Conservation (phyloP, 2,797 vertebrate genomes). For the Simalia tracyae region DNA sequence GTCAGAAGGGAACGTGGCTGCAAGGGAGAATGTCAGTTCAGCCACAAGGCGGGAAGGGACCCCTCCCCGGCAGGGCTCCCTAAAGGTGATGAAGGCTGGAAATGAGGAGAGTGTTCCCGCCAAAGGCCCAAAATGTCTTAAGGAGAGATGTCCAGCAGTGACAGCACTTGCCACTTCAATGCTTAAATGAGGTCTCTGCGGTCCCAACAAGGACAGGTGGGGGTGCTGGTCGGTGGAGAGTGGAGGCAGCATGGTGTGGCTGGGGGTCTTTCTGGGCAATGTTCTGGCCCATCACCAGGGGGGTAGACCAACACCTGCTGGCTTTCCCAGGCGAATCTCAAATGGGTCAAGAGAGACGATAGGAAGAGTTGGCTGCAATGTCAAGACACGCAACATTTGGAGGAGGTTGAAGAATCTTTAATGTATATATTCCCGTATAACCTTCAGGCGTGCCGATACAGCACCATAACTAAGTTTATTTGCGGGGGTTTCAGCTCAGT, state of each 20-base stretch:
- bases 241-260: not conserved
- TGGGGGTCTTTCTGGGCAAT: not conserved
- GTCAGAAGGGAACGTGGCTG: constrained; percentile 32
- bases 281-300: not conserved
- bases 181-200: not conserved
- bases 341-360: not conserved
- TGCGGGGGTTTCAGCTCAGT: not conserved
- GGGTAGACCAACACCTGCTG: not conserved
- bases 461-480: not conserved
- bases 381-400: not conserved
- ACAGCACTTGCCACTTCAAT: not conserved
- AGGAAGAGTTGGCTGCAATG: too few relatives aligned
- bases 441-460: not conserved
- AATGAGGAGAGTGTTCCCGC: not conserved
- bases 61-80: constrained; percentile 6
- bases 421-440: not conserved
- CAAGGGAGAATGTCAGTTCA: not conserved
- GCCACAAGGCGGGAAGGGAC: constrained; percentile 2
- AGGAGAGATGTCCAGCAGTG: not conserved
- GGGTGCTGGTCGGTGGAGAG: not conserved
- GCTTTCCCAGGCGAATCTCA: not conserved
- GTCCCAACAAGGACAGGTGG: not conserved
- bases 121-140: too few relatives aligned
- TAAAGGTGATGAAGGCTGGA: constrained; percentile 7
- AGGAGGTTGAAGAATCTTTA: not conserved